Percentiles rank a stretch among this genome's conserved stretches.
Evolutionary conservation across 2,888 invertebrate genomes (phyloP).

Genomic region (Stegana nigrithorax): DNA sequence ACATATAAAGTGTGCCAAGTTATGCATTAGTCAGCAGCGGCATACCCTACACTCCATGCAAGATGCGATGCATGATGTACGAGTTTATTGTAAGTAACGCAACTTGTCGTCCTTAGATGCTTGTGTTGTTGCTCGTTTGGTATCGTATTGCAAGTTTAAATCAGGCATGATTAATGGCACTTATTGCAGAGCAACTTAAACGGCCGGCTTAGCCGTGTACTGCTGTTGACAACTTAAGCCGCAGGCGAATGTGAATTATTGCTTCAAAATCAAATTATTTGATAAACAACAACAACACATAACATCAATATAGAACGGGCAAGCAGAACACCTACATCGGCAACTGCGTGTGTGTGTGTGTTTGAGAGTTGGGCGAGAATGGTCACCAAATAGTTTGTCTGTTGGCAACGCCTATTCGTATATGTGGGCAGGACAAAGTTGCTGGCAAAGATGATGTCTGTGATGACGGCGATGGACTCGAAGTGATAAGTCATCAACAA

Average conservation of each 20-base stretch:
- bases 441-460: constrained; percentile 15
- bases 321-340: too few relatives aligned
- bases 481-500: constrained; percentile 57
- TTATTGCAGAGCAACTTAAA: not conserved
- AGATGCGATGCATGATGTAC: not conserved
- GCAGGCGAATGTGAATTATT: too few relatives aligned
- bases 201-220: not conserved
- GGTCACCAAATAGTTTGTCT: not conserved
- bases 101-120: not conserved
- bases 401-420: not conserved
- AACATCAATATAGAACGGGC: too few relatives aligned
- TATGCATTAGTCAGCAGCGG: not conserved
- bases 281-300: too few relatives aligned
- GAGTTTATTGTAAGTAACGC: not conserved
- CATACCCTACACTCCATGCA: not conserved
- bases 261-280: too few relatives aligned
- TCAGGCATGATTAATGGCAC: constrained; percentile 13
- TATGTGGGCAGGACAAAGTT: not conserved
- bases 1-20: not conserved
- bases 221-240: not conserved
- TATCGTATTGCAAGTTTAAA: not conserved
- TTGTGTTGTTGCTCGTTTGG: not conserved
- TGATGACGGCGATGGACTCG: constrained; percentile 33
- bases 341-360: not conserved
- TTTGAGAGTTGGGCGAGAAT: not conserved